Base-by-base conservation (phyloP, 2,797 vertebrate genomes). In the Carapus acus region DNA sequence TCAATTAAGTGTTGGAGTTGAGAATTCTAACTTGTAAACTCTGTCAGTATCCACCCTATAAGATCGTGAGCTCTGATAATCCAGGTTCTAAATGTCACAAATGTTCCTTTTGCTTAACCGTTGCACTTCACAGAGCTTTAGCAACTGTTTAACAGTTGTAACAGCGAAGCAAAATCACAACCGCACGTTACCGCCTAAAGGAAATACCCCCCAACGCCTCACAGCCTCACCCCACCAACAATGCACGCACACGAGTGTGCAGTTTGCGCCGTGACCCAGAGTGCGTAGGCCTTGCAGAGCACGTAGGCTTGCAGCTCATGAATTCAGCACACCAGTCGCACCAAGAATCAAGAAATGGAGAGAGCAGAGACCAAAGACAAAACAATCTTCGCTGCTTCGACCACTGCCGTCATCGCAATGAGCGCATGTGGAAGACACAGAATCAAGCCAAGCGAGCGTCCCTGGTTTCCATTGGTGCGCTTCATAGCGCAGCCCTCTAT, bases 401-500 rank as follows among this genome's bases (percentile, higher is more conserved):
- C 6, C 42, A 19, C 43, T 19, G 61, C 16, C 53, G 19, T 58
- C 20, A 7, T 42, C 31, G 54, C n/a, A 16, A 51, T 29, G 11
- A 22, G n/a, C 0, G 21, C 31, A 21, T 3, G 8, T 33, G 54
- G 4, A 61, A 21, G 38, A 33, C 12, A 13, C 11, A 20, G 22
- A n/a, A 16, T 17, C 31, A 33, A 3, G 9, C 18, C 62, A 62
- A 45, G 73, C 62, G 49, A 55, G n/a, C n/a, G n/a, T n/a, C n/a
- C n/a, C n/a, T n/a, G 38, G 49, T 31, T 22, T 24, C 54, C 20
- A 13, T 8, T 39, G 41, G 54, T 58, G 50, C 8, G 52, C 67
- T 71, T 59, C 47, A 71, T 63, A 55, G 48, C 22, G 54, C 51
- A 47, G 62, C 39, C 39, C 69, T 47, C 68, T 63, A 66, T 29